phyloP scores from a whole-genome alignment of 92 coral and sea anemone genomes.

The Actinostola sp. region DNA sequence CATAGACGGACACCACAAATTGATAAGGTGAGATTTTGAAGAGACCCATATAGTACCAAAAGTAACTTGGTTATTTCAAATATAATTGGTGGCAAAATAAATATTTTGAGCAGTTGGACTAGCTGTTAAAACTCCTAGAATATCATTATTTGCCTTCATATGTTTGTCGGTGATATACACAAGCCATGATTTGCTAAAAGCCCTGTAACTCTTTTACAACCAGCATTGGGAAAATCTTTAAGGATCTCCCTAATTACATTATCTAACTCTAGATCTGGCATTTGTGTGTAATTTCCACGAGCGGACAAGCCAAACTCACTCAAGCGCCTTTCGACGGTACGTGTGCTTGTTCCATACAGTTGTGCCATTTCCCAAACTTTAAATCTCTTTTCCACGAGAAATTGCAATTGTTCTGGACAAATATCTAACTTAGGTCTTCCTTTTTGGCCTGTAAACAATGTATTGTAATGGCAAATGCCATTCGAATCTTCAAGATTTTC shows the following conservation, averaged over 20 bases:
- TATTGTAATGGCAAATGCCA: too few relatives aligned
- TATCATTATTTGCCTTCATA: too few relatives aligned
- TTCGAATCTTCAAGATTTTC: too few relatives aligned
- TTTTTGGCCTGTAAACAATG: too few relatives aligned
- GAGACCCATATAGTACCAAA: too few relatives aligned
- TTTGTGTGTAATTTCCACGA: slow-evolving; percentile 3
- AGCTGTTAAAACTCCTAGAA: too few relatives aligned
- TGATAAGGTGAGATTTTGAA: slow-evolving; percentile 51
- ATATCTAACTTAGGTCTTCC: slow-evolving; percentile 24
- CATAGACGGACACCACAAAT: too few relatives aligned
- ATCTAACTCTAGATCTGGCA: slow-evolving; percentile 35
- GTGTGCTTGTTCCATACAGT: slow-evolving; percentile 14
- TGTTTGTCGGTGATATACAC: slow-evolving; percentile 47
- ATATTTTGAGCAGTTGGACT: too few relatives aligned
- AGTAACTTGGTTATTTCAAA: too few relatives aligned
- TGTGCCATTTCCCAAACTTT: slow-evolving; percentile 28
- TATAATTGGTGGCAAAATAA: too few relatives aligned
- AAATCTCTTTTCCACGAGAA: slow-evolving; percentile 28
- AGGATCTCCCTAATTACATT: slow-evolving; percentile 20
- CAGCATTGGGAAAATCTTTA: slow-evolving; percentile 48
- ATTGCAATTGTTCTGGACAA: slow-evolving; percentile 28
- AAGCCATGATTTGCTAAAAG: slow-evolving; percentile 41
- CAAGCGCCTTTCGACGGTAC: slow-evolving; percentile 46
- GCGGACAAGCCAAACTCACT: slow-evolving; percentile 35
- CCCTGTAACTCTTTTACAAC: slow-evolving; percentile 49